A percentile compares a stretch with the other conserved stretches of the same genome.
phyloP scores from a whole-genome alignment of 2,888 invertebrate species.

The Cosmia trapezina region DNA sequence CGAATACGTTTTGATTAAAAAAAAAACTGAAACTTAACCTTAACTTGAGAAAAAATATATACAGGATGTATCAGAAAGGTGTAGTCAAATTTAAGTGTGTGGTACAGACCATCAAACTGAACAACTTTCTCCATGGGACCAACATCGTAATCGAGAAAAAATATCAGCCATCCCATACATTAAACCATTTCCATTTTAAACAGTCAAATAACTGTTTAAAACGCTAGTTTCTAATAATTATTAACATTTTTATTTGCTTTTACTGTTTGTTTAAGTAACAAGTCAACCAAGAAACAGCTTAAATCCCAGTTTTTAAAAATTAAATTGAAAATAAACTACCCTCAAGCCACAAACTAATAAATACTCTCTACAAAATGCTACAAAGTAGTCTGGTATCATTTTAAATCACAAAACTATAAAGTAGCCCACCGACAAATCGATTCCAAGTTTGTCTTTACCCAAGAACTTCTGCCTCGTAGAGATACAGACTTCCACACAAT shows the following conservation, averaged over 20 bases:
- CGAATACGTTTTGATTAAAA: not conserved
- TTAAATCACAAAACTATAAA: conserved; percentile 50
- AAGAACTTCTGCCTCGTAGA: conserved; percentile 37
- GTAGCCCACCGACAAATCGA: conserved; percentile 56
- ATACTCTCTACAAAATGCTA: conserved; percentile 17
- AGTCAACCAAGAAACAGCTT: not conserved
- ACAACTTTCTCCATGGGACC: too few relatives aligned
- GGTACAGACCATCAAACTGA: too few relatives aligned
- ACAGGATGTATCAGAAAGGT: too few relatives aligned
- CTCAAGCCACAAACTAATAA: conserved; percentile 13
- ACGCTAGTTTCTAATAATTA: too few relatives aligned
- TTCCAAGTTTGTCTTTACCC: conserved; percentile 50
- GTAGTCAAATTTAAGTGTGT: too few relatives aligned
- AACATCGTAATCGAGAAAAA: too few relatives aligned
- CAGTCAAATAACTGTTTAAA: too few relatives aligned
- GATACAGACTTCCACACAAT: conserved; percentile 23
- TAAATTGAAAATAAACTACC: conserved; percentile 9
- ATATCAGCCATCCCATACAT: too few relatives aligned
- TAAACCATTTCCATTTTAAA: too few relatives aligned
- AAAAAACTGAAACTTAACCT: not conserved
- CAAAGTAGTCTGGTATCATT: conserved; percentile 36
- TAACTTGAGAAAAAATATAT: too few relatives aligned
- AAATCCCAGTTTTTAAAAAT: not conserved
- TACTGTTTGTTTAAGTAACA: too few relatives aligned
- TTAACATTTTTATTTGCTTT: too few relatives aligned